A percentile compares a stretch with the other conserved stretches of the same genome.
Conservation (phyloP, 2,113 vertebrate genomes). For the Ailurus styani region DNA sequence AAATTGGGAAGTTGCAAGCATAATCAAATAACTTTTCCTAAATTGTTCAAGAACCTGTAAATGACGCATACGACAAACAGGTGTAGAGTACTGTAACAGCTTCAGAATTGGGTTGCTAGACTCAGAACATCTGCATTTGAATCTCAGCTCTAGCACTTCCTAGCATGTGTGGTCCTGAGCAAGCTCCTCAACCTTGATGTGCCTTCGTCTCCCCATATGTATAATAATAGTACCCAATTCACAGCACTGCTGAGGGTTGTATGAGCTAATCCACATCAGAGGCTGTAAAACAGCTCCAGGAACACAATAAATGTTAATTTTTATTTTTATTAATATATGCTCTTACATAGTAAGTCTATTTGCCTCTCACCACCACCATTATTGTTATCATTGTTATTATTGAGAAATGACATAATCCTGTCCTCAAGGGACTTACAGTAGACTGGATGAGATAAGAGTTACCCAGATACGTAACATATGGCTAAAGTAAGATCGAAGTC, state of each 20-base stretch:
- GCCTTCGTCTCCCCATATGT: not conserved
- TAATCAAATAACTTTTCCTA: not conserved
- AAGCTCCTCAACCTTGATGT: not conserved
- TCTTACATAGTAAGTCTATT: not conserved
- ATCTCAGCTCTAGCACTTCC: not conserved
- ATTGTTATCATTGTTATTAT: not conserved
- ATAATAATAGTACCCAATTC: not conserved
- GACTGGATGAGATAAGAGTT: not conserved
- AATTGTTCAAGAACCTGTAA: not conserved
- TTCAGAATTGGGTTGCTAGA: not conserved
- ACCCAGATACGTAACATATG: not conserved
- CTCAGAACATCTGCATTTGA: not conserved
- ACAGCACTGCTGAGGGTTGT: not conserved
- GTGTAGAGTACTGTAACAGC: not conserved
- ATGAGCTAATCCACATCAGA: not conserved
- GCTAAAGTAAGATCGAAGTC: not conserved
- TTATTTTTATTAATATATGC: not conserved
- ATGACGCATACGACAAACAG: not conserved
- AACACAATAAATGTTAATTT: not conserved
- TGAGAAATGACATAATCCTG: not conserved
- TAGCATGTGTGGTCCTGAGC: not conserved
- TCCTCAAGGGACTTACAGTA: not conserved
- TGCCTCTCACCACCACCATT: not conserved
- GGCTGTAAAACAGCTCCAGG: not conserved
- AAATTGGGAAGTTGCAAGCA: not conserved